Evolutionary conservation across 1,140 invertebrate species (phyloP).

Genomic region (Heliconius nattereri): DNA sequence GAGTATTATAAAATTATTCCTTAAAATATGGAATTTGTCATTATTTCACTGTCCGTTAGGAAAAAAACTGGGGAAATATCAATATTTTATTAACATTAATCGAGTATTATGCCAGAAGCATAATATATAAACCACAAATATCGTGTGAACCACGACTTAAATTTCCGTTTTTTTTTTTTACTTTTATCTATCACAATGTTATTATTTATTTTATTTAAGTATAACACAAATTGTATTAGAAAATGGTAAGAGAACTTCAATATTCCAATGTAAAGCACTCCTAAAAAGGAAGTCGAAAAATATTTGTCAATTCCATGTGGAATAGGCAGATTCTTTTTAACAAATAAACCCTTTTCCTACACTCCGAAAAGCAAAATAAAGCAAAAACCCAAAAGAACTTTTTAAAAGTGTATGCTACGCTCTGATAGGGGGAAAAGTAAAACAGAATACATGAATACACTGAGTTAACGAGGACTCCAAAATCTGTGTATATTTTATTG

Average conservation of each 20-base stretch:
- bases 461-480: constrained; percentile 2
- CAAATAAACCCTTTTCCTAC: constrained; percentile 18
- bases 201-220: neutral
- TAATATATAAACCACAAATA: no score
- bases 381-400: constrained; percentile 13
- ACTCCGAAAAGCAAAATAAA: constrained; percentile 21
- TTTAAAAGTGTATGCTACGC: constrained; percentile 12
- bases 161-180: no score
- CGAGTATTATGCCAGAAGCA: no score
- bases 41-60: no score
- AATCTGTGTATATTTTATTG: constrained; percentile 4
- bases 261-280: neutral
- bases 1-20: no score
- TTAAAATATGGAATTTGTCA: no score
- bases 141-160: no score
- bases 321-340: constrained; percentile 16
- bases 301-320: constrained; percentile 13
- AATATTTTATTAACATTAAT: no score
- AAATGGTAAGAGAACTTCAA: neutral
- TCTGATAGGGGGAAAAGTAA: constrained; percentile 9
- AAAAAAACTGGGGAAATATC: no score
- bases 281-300: constrained; percentile 5
- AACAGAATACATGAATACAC: constrained; percentile 1
- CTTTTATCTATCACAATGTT: neutral
- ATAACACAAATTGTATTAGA: neutral